These are phyloP conservation scores for Vollenhovia emeryi DNA, from an alignment of 1,140 invertebrate genomes.

Conservation along the genomic window DNA sequence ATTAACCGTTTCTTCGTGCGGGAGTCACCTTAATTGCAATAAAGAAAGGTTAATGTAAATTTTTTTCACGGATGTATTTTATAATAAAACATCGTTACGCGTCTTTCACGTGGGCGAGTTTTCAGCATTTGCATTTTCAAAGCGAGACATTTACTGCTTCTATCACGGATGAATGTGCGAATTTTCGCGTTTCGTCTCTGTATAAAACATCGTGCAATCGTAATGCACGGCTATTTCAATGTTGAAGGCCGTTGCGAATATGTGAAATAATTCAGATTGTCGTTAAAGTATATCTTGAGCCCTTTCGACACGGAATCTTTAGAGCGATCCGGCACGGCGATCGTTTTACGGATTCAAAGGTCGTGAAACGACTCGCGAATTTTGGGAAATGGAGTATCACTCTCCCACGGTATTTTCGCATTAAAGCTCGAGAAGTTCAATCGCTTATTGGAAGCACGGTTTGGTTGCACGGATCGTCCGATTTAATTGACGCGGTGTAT, in stretches of 20 bases:
- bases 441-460: conserved; percentile 29
- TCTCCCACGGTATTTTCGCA: not conserved
- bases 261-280: conserved; percentile 14
- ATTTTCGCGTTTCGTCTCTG: conserved; percentile 1
- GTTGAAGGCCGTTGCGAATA: not conserved
- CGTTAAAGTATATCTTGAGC: conserved; percentile 22
- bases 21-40: too few species aligned
- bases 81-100: not conserved
- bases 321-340: not conserved
- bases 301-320: not conserved
- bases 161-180: conserved; percentile 9
- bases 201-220: conserved; percentile 3
- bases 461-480: conserved; percentile 18
- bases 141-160: conserved; percentile 3
- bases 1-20: too few species aligned
- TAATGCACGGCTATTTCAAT: not conserved
- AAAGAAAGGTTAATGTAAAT: not conserved
- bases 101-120: not conserved
- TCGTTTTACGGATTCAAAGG: conserved; percentile 6
- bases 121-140: conserved; percentile 24
- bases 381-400: not conserved
- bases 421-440: conserved; percentile 26
- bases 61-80: not conserved
- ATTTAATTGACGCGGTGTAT: conserved; percentile 44
- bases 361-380: not conserved